These are phyloP conservation scores for Calephelis virginiensis DNA, from an alignment of 1,140 invertebrate species.

Conservation along the genomic window DNA sequence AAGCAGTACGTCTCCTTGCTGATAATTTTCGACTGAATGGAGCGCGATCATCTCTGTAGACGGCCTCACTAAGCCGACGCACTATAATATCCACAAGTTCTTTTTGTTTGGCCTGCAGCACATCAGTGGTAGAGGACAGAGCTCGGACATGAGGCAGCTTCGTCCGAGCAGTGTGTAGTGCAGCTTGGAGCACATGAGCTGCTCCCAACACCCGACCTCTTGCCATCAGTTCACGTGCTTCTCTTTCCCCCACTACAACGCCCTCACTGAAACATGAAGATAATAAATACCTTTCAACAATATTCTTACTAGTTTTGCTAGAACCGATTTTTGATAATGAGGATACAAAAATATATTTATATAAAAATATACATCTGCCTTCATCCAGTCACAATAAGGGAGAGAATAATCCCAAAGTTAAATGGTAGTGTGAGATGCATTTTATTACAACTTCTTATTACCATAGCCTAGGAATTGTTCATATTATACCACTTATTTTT, in stretches of 20 bases:
- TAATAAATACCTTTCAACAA: too few species aligned
- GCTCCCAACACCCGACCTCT: slow-evolving; percentile 92
- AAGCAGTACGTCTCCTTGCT: slow-evolving; percentile 49
- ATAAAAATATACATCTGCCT: too few species aligned
- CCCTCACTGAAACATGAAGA: slow-evolving; percentile 80
- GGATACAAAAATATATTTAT: too few species aligned
- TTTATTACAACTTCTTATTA: too few species aligned
- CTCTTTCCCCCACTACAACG: slow-evolving; percentile 87
- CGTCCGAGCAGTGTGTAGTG: slow-evolving; percentile 83
- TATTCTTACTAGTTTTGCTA: too few species aligned
- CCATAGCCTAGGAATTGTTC: too few species aligned
- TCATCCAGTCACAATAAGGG: too few species aligned
- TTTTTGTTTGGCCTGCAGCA: slow-evolving; percentile 44
- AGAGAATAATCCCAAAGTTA: too few species aligned
- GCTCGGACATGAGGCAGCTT: slow-evolving; percentile 89
- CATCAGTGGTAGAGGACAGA: slow-evolving; percentile 82
- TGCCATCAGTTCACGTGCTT: slow-evolving; percentile 83
- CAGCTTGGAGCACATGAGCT: slow-evolving; percentile 88
- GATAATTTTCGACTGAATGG: slow-evolving; percentile 46
- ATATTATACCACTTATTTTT: too few species aligned
- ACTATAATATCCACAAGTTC: slow-evolving; percentile 56
- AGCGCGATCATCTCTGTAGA: slow-evolving; percentile 50
- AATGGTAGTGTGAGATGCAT: too few species aligned
- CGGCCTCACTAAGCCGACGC: slow-evolving; percentile 47
- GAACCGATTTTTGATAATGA: too few species aligned